These are phyloP conservation scores for Megaceryle torquata DNA, from an alignment of 2,113 vertebrate genomes.

Conservation along the genomic window DNA sequence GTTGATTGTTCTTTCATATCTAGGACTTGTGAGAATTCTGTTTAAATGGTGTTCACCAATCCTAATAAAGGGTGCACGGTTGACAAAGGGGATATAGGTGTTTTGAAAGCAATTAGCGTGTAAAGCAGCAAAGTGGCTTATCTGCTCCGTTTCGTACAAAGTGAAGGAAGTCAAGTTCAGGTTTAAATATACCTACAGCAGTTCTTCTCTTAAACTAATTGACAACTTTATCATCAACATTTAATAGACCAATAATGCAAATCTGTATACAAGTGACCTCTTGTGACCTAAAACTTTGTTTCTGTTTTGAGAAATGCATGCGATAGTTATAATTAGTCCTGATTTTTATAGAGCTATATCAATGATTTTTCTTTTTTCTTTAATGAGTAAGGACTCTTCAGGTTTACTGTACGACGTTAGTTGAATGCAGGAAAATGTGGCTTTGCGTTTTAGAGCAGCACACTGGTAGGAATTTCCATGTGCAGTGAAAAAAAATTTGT, in stretches of 20 bases:
- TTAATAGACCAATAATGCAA: background rate
- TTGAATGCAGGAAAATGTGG: background rate
- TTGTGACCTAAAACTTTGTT: background rate
- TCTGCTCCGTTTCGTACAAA: background rate
- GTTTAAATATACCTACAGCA: background rate
- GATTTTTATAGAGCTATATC: background rate
- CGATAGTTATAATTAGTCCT: background rate
- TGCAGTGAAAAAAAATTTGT: background rate
- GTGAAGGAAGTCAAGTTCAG: background rate
- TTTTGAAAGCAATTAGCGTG: slow-evolving; percentile 2
- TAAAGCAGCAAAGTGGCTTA: background rate
- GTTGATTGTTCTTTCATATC: slow-evolving; percentile 65
- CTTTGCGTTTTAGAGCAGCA: background rate
- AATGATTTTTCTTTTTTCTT: background rate
- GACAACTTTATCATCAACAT: background rate
- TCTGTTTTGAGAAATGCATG: background rate
- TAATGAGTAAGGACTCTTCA: background rate
- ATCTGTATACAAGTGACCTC: background rate
- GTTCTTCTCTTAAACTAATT: background rate
- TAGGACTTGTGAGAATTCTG: slow-evolving; percentile 25
- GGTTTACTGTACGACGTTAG: background rate
- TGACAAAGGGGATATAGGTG: slow-evolving; percentile 29
- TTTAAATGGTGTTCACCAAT: background rate
- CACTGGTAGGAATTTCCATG: background rate
- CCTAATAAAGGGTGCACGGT: background rate